Percentiles rank a stretch among this genome's conserved stretches.
Evolutionary conservation across 2,113 vertebrate genomes (phyloP).

Genomic region (Mirza zaza): DNA sequence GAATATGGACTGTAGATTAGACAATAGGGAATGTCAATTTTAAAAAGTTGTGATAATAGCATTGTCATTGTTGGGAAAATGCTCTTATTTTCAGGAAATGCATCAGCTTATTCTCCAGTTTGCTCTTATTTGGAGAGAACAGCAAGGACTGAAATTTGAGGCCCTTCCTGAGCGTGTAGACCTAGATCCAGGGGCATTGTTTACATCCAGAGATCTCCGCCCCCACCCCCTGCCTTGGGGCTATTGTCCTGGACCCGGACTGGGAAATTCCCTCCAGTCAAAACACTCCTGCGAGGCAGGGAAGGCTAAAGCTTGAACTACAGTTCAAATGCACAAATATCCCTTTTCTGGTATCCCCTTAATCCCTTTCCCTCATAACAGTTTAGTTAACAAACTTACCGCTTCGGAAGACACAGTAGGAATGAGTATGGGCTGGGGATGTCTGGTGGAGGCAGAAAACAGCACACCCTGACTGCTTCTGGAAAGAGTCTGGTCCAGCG

Average conservation of each 20-base stretch:
- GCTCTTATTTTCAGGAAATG: background rate
- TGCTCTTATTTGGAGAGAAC: background rate
- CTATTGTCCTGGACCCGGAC: background rate
- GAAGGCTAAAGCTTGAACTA: background rate
- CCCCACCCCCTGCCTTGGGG: background rate
- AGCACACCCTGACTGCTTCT: rapidly evolving
- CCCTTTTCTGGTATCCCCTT: background rate
- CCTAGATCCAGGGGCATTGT: background rate
- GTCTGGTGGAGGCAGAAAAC: background rate
- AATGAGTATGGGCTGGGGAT: background rate
- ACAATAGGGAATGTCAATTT: background rate
- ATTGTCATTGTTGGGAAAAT: background rate
- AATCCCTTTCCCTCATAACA: background rate
- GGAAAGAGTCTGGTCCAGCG: background rate
- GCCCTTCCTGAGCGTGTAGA: rapidly evolving
- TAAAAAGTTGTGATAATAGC: background rate
- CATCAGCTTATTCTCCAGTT: background rate
- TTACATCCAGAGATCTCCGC: background rate
- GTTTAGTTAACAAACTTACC: background rate
- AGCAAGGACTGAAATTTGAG: background rate
- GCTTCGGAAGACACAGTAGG: background rate
- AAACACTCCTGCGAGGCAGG: background rate
- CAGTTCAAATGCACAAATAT: background rate
- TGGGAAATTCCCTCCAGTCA: background rate
- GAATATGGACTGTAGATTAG: background rate